Evolutionary conservation across 2,797 vertebrate genomes (phyloP), one percentile per base, ranked within the genome.

Genomic region (Gastrophryne carolinensis): DNA sequence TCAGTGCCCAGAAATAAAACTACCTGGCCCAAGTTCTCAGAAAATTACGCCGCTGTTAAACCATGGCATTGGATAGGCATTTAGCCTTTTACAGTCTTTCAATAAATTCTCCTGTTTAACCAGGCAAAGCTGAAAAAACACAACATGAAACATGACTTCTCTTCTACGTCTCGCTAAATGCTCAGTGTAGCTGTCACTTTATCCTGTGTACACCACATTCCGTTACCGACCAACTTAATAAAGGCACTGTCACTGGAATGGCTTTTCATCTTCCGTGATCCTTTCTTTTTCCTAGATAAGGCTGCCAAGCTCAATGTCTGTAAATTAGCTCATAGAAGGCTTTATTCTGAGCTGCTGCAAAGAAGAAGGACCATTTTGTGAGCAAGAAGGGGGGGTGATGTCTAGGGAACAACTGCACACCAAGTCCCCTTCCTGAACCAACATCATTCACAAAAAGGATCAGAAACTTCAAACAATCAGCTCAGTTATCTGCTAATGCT

Each of bases 171-270:
- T 80, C 84, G 83, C 83, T 88, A 89, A 90, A 84, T 80, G 86
- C 85, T 83, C 83, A 61, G 76, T 85, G 84, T 84, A 86, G 81
- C 83, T 26, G 50, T 81, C 82, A 79, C 86, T 89, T 89, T 83
- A 81, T 83, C 77, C 85, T 49, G 5, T 82, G 82, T 83, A 83
- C 80, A 79, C 83, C 12, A 82, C 57, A 12, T 86, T 87, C 86
- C 79, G 78, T 87, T 88, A 87, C 86, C 84, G 85, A 87, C 86
- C 83, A 84, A 79, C 84, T 85, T 89, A 91, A 93, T 92, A 91
- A 90, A 91, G 87, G 85, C 89, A 87, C 88, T 89, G 89, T 89
- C 87, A 85, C 82, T 24, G 80, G 0, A 0, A 84, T 79, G 80
- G 86, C 86, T 88, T 88, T 90, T 89, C 91, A 91, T 91, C 90